A percentile compares a stretch with the other conserved stretches of the same genome.
phyloP scores from a whole-genome alignment of 2,888 invertebrate genomes.

The Patella ulyssiponensis region DNA sequence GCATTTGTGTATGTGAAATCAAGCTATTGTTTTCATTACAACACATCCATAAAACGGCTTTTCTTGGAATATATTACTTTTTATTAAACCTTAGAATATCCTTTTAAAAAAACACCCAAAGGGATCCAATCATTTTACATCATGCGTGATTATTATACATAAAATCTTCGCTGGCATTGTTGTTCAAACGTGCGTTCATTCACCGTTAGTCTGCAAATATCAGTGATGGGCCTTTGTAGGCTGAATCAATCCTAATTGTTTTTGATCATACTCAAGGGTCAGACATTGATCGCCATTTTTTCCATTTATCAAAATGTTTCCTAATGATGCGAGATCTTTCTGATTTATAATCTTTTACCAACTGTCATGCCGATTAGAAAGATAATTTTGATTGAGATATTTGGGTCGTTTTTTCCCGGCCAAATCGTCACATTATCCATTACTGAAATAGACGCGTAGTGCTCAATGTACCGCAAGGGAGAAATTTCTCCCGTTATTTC shows the following conservation, averaged over 20 bases:
- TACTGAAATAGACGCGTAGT: constrained; percentile 18
- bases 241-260: constrained; percentile 5
- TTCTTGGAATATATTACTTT: too few species aligned
- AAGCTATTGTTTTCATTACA: too few species aligned
- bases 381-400: constrained; percentile 25
- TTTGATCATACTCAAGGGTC: constrained; percentile 2
- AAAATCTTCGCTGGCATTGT: too few species aligned
- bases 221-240: neutral
- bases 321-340: constrained; percentile 20
- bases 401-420: constrained; percentile 16
- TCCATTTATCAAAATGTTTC: constrained; percentile 7
- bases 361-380: constrained; percentile 24
- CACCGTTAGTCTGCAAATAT: neutral
- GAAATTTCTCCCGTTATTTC: constrained; percentile 18
- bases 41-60: too few species aligned
- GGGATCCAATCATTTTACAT: too few species aligned
- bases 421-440: constrained; percentile 26
- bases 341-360: constrained; percentile 20
- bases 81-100: too few species aligned
- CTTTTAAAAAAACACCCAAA: too few species aligned
- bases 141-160: too few species aligned
- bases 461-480: constrained; percentile 16
- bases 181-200: too few species aligned
- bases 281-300: constrained; percentile 12
- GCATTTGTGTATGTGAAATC: too few species aligned